phyloP scores from a whole-genome alignment of 1,140 invertebrate species.

The Matsumurasca onukii region DNA sequence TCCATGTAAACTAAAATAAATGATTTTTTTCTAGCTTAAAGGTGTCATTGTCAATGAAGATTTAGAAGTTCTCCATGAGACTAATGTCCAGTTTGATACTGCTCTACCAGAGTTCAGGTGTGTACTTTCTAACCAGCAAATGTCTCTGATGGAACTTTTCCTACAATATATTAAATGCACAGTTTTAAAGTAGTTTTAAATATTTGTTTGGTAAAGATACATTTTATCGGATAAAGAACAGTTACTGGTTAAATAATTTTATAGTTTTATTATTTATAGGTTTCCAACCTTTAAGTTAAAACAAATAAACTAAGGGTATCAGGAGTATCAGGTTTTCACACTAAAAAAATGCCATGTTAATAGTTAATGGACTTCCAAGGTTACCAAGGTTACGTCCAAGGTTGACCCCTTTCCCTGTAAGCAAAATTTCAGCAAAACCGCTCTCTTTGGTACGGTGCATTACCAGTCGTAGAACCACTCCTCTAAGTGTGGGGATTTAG shows the following conservation, averaged over 20 bases:
- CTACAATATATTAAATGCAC: constrained; percentile 6
- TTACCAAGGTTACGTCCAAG: no score
- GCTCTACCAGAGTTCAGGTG: constrained; percentile 91
- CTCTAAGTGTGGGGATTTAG: no score
- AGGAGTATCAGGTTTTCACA: no score
- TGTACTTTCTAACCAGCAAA: constrained; percentile 35
- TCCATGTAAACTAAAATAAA: neutral
- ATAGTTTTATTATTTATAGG: neutral
- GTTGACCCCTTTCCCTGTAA: no score
- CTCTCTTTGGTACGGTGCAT: no score
- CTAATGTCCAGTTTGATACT: constrained; percentile 83
- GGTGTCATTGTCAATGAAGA: constrained; percentile 78
- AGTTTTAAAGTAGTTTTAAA: neutral
- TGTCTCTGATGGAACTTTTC: constrained; percentile 8
- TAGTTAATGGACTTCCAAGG: no score
- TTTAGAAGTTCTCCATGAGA: constrained; percentile 72
- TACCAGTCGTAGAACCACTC: no score
- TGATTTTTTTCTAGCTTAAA: constrained; percentile 73
- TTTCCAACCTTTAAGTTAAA: neutral
- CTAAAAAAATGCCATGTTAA: no score
- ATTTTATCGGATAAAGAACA: neutral
- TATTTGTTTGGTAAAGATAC: neutral
- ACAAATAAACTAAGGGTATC: neutral
- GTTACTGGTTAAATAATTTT: neutral
- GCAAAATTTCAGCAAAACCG: no score